Conservation (phyloP, 2,888 invertebrate genomes). For the Meghimatium bilineatum region DNA sequence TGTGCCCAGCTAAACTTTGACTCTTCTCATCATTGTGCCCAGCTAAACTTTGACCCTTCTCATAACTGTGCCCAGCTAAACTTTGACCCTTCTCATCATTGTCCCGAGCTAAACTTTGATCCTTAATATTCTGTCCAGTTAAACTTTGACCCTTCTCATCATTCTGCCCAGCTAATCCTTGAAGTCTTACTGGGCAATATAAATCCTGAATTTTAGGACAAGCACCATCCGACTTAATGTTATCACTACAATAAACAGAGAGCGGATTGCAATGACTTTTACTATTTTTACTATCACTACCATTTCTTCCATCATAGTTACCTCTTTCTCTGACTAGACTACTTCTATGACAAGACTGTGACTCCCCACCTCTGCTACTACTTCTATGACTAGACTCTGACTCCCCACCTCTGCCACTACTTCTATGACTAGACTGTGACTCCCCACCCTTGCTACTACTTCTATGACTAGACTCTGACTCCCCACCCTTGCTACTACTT, state of each 20-base stretch:
- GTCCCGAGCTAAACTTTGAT: too few species aligned
- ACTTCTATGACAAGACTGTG: constrained; percentile 48
- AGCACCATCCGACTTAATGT: constrained; percentile 51
- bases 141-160: too few species aligned
- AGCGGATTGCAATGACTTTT: constrained; percentile 29
- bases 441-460: constrained; percentile 57
- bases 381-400: constrained; percentile 47
- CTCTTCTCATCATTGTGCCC: too few species aligned
- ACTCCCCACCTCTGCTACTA: constrained; percentile 29
- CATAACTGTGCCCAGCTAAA: too few species aligned
- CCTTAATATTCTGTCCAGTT: too few species aligned
- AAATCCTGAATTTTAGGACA: neutral
- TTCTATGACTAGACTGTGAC: constrained; percentile 48
- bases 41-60: too few species aligned
- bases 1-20: too few species aligned
- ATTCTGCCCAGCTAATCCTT: neutral
- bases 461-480: constrained; percentile 67
- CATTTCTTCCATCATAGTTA: constrained; percentile 57
- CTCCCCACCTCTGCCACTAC: neutral
- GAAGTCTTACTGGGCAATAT: neutral
- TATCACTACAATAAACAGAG: constrained; percentile 40
- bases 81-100: too few species aligned
- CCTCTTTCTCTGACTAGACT: constrained; percentile 52
- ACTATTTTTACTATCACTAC: constrained; percentile 55
- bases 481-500: constrained; percentile 60